Base-by-base conservation (phyloP, 2,888 invertebrate genomes). In the Andricus curvator region DNA sequence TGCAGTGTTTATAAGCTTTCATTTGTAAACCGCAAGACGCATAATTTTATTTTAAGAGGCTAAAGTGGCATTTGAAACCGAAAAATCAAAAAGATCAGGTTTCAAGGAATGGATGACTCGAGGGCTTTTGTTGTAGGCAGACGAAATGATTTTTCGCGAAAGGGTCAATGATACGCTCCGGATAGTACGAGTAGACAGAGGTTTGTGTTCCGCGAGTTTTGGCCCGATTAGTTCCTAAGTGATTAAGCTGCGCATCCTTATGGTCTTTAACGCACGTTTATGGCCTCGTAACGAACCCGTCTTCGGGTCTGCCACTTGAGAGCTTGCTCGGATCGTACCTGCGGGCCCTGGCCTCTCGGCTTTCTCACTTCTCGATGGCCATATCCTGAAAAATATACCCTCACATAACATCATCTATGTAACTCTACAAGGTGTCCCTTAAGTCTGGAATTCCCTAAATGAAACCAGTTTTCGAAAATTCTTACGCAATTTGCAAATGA, bases 161-260 rank as follows among this genome's bases (percentile, higher is more conserved):
- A 80, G 78, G 83, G 86, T 86, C 83, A 86, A 87, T 85, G 86
- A 86, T 85, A 66, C 20, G 48, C 85, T 83, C 82, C 85, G 81
- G 83, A 84, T 81, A 51, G 51, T 48, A 25, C 48, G 17, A 48
- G 48, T 56, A 86, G 84, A 85, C 84, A 80, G 81, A 80, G 85
- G 80, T 84, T 86, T 85, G 88, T 85, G 85, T 86, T 80, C 82
- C 79, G 51, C 74, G 86, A 84, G 85, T 88, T 88, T 56, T 88
- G 86, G 88, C 87, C 88, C 90, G 90, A 91, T 91, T 91, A 91
- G 90, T 89, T 90, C 88, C 88, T 89, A 90, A 91, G 88, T 91
- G 90, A 90, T 91, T 90, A 74, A 74, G 88, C 88, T 87, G 86
- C 84, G 87, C 84, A 86, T 89, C 85, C 90, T 91, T 89, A 90